Conservation (phyloP, 2,797 vertebrate genomes). For the Premnoplex brunnescens region DNA sequence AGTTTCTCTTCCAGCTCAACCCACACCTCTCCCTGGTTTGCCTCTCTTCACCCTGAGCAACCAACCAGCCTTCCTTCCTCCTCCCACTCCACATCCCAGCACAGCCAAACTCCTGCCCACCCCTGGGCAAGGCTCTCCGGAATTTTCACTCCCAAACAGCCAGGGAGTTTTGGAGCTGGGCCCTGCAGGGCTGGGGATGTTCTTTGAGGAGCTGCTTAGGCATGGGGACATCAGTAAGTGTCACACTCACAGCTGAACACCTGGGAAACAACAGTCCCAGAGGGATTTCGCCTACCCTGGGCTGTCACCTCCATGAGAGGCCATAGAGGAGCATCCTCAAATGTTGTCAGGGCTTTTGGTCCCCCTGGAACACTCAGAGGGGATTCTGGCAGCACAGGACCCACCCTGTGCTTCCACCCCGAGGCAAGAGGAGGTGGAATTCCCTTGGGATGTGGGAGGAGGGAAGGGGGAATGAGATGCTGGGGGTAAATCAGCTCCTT, state of each 20-base stretch:
- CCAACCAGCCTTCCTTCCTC: neutral
- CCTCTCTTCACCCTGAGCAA: neutral
- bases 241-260: neutral
- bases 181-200: neutral
- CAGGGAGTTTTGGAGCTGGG: neutral
- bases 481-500: rapidly evolving
- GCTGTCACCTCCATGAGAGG: neutral
- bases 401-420: rapidly evolving
- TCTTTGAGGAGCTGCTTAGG: neutral
- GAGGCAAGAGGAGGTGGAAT: no score
- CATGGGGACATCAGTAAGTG: neutral
- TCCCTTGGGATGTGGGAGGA: rapidly evolving
- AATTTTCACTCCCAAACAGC: neutral
- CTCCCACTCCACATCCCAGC: neutral
- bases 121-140: neutral
- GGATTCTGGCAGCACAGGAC: rapidly evolving
- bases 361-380: neutral
- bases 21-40: neutral
- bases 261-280: neutral
- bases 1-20: neutral
- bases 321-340: neutral
- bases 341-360: rapidly evolving
- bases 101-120: neutral
- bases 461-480: rapidly evolving
- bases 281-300: rapidly evolving